Base-by-base conservation (phyloP, 2,113 vertebrate genomes). In the Pithys albifrons region DNA sequence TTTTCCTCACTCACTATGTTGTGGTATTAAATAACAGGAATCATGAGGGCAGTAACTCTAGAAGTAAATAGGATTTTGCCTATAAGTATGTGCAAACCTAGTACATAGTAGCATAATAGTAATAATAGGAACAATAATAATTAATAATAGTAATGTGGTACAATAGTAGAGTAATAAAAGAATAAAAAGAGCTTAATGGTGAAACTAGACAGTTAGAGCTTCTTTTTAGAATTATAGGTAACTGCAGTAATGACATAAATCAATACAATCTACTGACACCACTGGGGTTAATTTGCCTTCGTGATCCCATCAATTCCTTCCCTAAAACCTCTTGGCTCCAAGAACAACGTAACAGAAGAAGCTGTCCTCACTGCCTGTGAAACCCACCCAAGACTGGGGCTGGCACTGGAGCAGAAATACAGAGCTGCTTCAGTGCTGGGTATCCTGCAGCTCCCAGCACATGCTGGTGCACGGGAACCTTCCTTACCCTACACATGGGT, bases 341-440 rank as follows among this genome's bases (percentile, higher is more conserved):
- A 80, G 51, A 43, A 58, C 8, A 77, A 3, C 1, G 19, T 6
- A 16, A 37, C n/a, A 49, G 49, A 65, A 88, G 46, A 45, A 79
- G 41, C 3, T 35, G 18, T 15, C 17, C 11, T 49, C n/a, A 11
- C 37, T 46, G 24, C 14, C 43, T 1, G 1, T 19, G 28, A 85
- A 87, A 49, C 9, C 27, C 73, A 58, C 6, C 1, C 1, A 70
- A 37, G 24, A 6, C 1, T 29, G 22, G 27, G 46, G 43, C 85
- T 83, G 41, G 58, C 49, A 8, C 29, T 19, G 55, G 1, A 3
- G 33, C n/a, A 70, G 64, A 72, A 51, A 51, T 59, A 77, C 11
- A n/a, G 46, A 89, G 19, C n/a, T 52, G 51, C 46, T 70, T 35
- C 1, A 0, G 12, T 4, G 6, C 0, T 0, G 16, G 8, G 13